Evolutionary conservation across 2,888 invertebrate species (phyloP), one percentile per base, ranked within the genome.

Genomic region (Halocaridina rubra): DNA sequence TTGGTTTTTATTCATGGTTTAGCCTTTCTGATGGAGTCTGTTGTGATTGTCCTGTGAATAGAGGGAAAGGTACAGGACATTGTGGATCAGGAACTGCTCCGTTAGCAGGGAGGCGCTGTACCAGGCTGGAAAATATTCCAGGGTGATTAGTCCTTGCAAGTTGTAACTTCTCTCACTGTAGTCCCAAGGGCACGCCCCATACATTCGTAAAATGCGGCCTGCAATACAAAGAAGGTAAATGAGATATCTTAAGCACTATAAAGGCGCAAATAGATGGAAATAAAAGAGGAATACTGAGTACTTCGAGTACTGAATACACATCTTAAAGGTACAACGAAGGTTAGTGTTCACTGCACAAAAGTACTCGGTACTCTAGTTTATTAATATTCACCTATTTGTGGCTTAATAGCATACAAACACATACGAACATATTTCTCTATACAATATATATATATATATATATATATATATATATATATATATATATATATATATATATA

Each of bases 181-280:
- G 89, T 92, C 92, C 92, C 92, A 92, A 0, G 92, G 92, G 89
- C 92, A 92, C 3, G 92, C 91, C 85, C 91, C 91, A 89, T 92
- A 91, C 80, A 90, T 89, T 64, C 90, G 90, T 39, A 92, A 89
- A n/a, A 92, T 74, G 80, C 89, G 90, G 16, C 82, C 82, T 82
- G 82, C 10, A n/a, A 32, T 10, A 32, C 1, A 39, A 4, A 1
- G 16, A 64, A 27, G 27, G 5, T 30, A 13, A 13, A 19, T 0
- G 4, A n/a, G 13, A n/a, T 10, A n/a, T 64, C 22, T n/a, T 72
- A 22, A 16, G n/a, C n/a, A n/a, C n/a, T 33, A 32, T 72, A 22
- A 19, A 32, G 30, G n/a, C 24, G 4, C 33, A 5, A 19, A 13
- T 16, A 5, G 16, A 13, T 72, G 4, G n/a, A 13, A 19, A 13